Percentiles rank a stretch among this genome's conserved stretches.
Evolutionary conservation across 2,888 invertebrate species (phyloP).

Genomic region (Nyleta sp.): DNA sequence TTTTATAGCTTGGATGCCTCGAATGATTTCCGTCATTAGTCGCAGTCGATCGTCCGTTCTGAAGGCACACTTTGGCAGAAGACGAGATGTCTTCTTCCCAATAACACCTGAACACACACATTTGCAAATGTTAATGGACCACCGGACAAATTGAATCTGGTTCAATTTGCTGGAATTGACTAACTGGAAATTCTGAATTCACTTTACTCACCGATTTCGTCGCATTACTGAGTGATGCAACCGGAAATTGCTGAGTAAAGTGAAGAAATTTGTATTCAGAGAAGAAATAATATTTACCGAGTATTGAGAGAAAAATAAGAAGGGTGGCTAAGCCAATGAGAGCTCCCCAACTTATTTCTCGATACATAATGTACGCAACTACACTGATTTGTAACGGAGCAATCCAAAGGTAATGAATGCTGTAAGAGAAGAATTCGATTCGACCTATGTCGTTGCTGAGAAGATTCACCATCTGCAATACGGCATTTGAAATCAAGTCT

Average conservation of each 20-base stretch:
- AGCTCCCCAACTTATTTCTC: slow-evolving; percentile 84
- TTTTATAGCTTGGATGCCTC: slow-evolving; percentile 93
- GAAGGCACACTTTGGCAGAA: slow-evolving; percentile 88
- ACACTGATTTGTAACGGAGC: slow-evolving; percentile 88
- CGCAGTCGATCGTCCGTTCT: slow-evolving; percentile 93
- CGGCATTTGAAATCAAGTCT: not conserved
- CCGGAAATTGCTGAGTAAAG: too few species aligned
- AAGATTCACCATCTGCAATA: slow-evolving; percentile 84
- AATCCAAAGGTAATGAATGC: slow-evolving; percentile 89
- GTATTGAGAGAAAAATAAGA: slow-evolving; percentile 21
- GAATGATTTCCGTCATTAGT: slow-evolving; percentile 94
- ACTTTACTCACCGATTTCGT: too few species aligned
- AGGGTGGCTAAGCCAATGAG: slow-evolving; percentile 83
- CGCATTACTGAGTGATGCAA: too few species aligned
- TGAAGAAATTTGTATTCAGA: not conserved
- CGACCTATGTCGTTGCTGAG: slow-evolving; percentile 91
- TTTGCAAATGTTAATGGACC: too few species aligned
- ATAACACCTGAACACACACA: slow-evolving; percentile 69
- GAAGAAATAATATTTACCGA: not conserved
- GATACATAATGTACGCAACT: slow-evolving; percentile 83
- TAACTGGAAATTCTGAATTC: too few species aligned
- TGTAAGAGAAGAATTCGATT: slow-evolving; percentile 85
- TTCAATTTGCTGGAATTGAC: too few species aligned
- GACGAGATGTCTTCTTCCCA: slow-evolving; percentile 76
- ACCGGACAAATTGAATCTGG: too few species aligned